Evolutionary conservation across 2,113 vertebrate genomes (phyloP), one percentile per base, ranked within the genome.

Genomic region (Cricetomys ansorgei): DNA sequence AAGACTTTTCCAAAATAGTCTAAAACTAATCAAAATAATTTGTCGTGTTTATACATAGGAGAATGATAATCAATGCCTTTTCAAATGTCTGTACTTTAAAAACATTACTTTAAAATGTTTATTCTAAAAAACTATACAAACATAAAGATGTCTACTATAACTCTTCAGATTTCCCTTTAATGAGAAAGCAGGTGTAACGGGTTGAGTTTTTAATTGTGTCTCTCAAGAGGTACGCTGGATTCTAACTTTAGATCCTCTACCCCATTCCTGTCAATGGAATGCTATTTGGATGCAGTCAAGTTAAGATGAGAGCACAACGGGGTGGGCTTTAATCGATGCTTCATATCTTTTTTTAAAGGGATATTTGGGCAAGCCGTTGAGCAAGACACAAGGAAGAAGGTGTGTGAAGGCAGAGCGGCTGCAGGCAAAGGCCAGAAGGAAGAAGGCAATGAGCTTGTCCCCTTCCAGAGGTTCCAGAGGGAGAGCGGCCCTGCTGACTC

Each of bases 11-110:
- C 43, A 94, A 94, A 94, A 55, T 34, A 88, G 53, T 81, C 48
- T 76, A 83, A 81, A 92, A 88, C 6, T 94, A 94, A 90, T 87
- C 34, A 65, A 92, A 96, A 86, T 77, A 94, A 89, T 55, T 45
- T 83, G 67, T 53, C 37, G 55, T 73, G 62, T 27, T 40, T 92
- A 95, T 15, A 70, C 73, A 89, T 96, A 69, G n/a, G 37, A 91
- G 87, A 97, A 95, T 40, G n/a, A 25, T 64, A 96, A 45, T 3
- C 13, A 29, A 62, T 69, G 15, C 12, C 64, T 79, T 94, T 84
- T n/a, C 73, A 64, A 93, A 57, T 91, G 2, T 69, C 75, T 87
- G 2, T 62, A 45, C 1, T 40, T 65, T 34, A 77, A 23, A 59
- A 59, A 43, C 1, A 83, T 81, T 84, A 70, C 23, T 80, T 80